Evolutionary conservation across 2,888 invertebrate species (phyloP).

Genomic region (Nemapogon koenigi): DNA sequence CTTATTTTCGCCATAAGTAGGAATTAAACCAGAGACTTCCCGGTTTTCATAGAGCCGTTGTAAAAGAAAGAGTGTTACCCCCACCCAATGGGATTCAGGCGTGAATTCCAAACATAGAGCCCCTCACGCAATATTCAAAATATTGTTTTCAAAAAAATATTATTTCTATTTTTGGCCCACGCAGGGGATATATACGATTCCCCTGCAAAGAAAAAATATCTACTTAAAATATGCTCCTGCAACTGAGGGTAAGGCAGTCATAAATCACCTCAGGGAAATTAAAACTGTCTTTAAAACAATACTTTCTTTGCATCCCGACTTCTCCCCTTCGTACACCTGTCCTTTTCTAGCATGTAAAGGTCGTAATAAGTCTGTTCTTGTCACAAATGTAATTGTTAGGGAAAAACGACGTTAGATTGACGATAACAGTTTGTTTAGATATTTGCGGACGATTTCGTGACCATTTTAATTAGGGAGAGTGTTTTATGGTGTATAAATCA

Average conservation of each 20-base stretch:
- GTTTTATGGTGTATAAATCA: slow-evolving; percentile 12
- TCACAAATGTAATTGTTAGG: slow-evolving; percentile 16
- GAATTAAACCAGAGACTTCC: too few relatives aligned
- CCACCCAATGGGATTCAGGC: too few relatives aligned
- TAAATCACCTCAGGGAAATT: slow-evolving; percentile 67
- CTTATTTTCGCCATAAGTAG: too few relatives aligned
- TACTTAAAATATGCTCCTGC: slow-evolving; percentile 23
- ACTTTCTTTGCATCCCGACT: slow-evolving; percentile 29
- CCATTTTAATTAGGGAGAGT: slow-evolving; percentile 20
- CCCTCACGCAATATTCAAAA: too few relatives aligned
- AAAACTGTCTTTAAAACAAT: slow-evolving; percentile 64
- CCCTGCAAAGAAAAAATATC: slow-evolving; percentile 39
- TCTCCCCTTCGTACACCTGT: slow-evolving; percentile 22
- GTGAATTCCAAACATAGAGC: too few relatives aligned
- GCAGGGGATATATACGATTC: slow-evolving; percentile 48
- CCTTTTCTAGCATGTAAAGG: slow-evolving; percentile 17
- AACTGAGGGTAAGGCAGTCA: slow-evolving; percentile 31
- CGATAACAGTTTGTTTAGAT: slow-evolving; percentile 22
- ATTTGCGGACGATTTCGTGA: slow-evolving; percentile 21
- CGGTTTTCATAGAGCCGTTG: too few relatives aligned
- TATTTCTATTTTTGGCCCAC: slow-evolving; percentile 55
- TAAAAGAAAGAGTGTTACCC: too few relatives aligned
- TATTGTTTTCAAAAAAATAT: too few relatives aligned
- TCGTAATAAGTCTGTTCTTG: slow-evolving; percentile 17
- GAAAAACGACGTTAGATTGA: slow-evolving; percentile 19